phyloP scores from a whole-genome alignment of 2,797 vertebrate genomes.

The Todus mexicanus region DNA sequence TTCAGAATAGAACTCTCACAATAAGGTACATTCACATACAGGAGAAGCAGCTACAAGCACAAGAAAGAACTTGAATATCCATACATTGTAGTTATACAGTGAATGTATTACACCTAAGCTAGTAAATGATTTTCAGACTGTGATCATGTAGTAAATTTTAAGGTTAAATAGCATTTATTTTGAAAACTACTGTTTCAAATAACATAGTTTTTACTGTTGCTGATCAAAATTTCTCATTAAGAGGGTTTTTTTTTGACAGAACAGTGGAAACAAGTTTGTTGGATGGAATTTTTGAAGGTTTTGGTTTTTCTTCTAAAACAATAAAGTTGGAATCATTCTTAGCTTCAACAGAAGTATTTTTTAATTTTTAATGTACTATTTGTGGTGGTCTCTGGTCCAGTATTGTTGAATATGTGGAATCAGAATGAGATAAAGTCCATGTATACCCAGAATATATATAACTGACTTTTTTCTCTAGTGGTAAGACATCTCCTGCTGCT shows the following conservation, averaged over 20 bases:
- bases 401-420: neutral
- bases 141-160: neutral
- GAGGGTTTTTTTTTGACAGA: neutral
- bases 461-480: neutral
- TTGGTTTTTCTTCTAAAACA: neutral
- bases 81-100: neutral
- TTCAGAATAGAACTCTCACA: rapidly evolving
- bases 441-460: neutral
- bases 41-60: neutral
- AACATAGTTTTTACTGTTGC: rapidly evolving
- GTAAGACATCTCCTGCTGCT: neutral
- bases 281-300: neutral
- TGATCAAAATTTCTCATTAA: neutral
- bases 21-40: neutral
- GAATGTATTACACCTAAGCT: neutral
- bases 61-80: neutral
- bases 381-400: neutral
- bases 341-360: neutral
- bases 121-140: neutral
- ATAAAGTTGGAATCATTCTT: neutral
- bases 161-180: neutral
- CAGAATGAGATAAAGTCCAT: neutral
- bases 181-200: neutral
- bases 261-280: rapidly evolving
- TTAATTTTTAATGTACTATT: neutral